Base-by-base conservation (phyloP, 2,888 invertebrate species). In the Rhagophthalmus giganteus region DNA sequence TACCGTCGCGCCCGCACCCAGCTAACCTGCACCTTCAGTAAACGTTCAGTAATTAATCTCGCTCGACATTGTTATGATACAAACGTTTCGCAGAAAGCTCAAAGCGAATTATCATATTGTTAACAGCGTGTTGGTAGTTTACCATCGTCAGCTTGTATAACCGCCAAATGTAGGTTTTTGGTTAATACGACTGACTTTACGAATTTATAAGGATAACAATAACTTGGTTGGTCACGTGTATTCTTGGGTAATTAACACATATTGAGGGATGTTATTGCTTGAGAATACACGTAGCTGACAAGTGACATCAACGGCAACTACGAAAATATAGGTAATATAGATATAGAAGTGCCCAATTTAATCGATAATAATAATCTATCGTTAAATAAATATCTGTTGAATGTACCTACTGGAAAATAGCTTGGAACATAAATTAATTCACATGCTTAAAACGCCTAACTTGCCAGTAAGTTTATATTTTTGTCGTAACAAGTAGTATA, bases 271-370 rank as follows among this genome's bases (percentile, higher is more conserved):
- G 94, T 94, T 94, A 94, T 94, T 94, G 94, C 94, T 94, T 94
- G 93, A 94, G 94, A 94, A 94, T 94, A 94, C 94, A 94, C 94
- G 94, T 94, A 92, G 91, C 89, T 90, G 86, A 87, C 86, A 85
- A 86, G 88, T 82, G 81, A 72, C 71, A 66, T 65, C 73, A 41
- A 47, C 57, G 39, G 32, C 54, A 24, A 63, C 39, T 5, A 16
- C 7, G 6, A 24, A 5, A 27, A 27, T 27, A n/a, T 6, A 27
- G 5, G 10, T 9, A n/a, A n/a, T n/a, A n/a, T n/a, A n/a, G n/a
- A n/a, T n/a, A n/a, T n/a, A n/a, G n/a, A n/a, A n/a, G n/a, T n/a
- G n/a, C n/a, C n/a, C n/a, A n/a, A n/a, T n/a, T n/a, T n/a, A n/a
- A n/a, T n/a, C n/a, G n/a, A n/a, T n/a, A n/a, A n/a, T n/a, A n/a